These are phyloP conservation scores for Danio aesculapii DNA, from an alignment of 2,797 vertebrate genomes.

Conservation along the genomic window DNA sequence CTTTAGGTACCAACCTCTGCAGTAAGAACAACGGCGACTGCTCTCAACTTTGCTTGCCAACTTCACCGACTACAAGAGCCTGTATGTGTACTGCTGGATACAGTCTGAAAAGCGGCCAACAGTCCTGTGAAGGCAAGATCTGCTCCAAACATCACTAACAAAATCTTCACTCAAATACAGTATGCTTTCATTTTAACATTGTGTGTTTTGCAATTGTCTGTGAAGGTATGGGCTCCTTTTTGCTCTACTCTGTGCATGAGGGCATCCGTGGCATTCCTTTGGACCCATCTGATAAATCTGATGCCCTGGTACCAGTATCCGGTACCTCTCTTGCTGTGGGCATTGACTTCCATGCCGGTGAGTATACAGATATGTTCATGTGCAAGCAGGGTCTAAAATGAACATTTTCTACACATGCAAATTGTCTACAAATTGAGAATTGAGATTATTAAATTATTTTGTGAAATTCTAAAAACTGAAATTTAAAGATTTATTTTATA, in stretches of 20 bases:
- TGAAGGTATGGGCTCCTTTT: constrained; percentile 94
- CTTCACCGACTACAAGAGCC: constrained; percentile 84
- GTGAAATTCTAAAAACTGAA: too few relatives aligned
- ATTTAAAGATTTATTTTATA: too few relatives aligned
- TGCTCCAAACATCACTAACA: background rate
- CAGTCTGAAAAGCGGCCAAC: constrained; percentile 91
- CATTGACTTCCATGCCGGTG: constrained; percentile 97
- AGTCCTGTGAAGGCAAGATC: constrained; percentile 90
- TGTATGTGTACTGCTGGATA: constrained; percentile 98
- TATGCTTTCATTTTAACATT: background rate
- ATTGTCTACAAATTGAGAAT: too few relatives aligned
- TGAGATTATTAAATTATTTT: too few relatives aligned
- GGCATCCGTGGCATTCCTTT: constrained; percentile 96
- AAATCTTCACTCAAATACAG: background rate
- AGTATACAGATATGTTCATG: constrained; percentile 48
- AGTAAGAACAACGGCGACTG: constrained; percentile 94
- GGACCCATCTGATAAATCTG: constrained; percentile 94
- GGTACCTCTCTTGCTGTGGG: constrained; percentile 96
- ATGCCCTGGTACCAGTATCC: constrained; percentile 93
- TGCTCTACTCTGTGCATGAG: constrained; percentile 96
- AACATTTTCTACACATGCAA: too few relatives aligned
- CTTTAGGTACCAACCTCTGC: constrained; percentile 87
- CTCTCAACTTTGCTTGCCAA: constrained; percentile 96
- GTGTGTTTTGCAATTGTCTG: constrained; percentile 32
- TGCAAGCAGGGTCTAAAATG: too few relatives aligned